Evolutionary conservation across 2,888 invertebrate species (phyloP).

Genomic region (Lacanobia oleracea): DNA sequence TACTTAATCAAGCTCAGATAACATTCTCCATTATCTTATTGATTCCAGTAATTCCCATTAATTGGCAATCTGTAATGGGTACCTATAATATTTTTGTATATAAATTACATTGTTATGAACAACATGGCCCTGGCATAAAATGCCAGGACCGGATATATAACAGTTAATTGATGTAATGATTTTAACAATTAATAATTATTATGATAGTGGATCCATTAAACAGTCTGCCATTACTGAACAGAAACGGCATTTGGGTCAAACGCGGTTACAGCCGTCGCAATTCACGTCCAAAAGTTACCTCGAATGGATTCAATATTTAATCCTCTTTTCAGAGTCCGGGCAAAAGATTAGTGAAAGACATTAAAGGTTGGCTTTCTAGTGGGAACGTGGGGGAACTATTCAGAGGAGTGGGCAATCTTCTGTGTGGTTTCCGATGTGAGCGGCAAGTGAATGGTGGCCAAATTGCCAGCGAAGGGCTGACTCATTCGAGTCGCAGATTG

Average conservation of each 20-base stretch:
- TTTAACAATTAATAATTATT: constrained; percentile 23
- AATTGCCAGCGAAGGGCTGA: constrained; percentile 86
- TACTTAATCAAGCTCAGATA: constrained; percentile 26
- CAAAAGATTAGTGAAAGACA: constrained; percentile 69
- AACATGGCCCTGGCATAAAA: background rate
- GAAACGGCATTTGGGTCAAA: constrained; percentile 58
- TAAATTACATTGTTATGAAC: background rate
- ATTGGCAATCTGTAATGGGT: background rate
- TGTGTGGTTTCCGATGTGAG: constrained; percentile 84
- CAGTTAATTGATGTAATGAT: constrained; percentile 4
- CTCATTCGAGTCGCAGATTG: constrained; percentile 81
- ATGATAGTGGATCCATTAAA: constrained; percentile 27
- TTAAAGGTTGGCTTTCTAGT: constrained; percentile 76
- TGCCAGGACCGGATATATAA: too few relatives aligned
- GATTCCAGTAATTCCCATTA: constrained; percentile 17
- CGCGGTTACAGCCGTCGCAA: constrained; percentile 48
- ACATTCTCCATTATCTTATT: constrained; percentile 7
- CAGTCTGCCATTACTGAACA: constrained; percentile 29
- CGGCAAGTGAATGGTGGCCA: constrained; percentile 82
- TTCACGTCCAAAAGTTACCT: constrained; percentile 56
- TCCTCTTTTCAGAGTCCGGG: constrained; percentile 58
- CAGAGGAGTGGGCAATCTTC: constrained; percentile 80
- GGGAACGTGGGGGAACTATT: constrained; percentile 69
- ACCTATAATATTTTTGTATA: background rate
- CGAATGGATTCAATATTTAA: constrained; percentile 66